Evolutionary conservation across 1,140 invertebrate genomes (phyloP).

Genomic region (Drosophila arizonae): DNA sequence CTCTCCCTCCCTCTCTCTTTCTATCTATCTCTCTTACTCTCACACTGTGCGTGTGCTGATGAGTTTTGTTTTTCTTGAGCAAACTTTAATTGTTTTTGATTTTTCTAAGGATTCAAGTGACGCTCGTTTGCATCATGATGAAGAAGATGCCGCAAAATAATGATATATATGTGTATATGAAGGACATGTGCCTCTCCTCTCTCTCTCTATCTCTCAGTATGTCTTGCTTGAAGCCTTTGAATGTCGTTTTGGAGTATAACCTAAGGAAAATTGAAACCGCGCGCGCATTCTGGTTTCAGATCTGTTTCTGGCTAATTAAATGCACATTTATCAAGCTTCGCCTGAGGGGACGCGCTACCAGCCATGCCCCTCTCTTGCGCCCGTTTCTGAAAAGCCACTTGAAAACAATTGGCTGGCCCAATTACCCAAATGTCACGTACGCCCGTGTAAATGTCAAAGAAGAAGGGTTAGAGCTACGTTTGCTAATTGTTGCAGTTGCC

Average conservation of each 20-base stretch:
- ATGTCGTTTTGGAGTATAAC: slow-evolving; percentile 45
- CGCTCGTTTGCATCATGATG: slow-evolving; percentile 49
- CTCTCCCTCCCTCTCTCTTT: no score
- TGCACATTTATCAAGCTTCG: slow-evolving; percentile 73
- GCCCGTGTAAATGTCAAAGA: slow-evolving; percentile 34
- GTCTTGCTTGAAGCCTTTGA: slow-evolving; percentile 63
- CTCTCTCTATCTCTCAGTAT: not conserved
- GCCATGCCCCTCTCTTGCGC: not conserved
- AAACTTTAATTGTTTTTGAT: slow-evolving; percentile 81
- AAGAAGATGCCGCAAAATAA: slow-evolving; percentile 1
- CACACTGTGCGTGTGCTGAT: slow-evolving; percentile 41
- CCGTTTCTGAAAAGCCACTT: slow-evolving; percentile 40
- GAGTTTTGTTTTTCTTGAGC: slow-evolving; percentile 80
- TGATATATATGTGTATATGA: slow-evolving; percentile 3
- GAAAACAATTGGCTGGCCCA: slow-evolving; percentile 50
- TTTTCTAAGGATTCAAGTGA: slow-evolving; percentile 76
- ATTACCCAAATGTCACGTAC: slow-evolving; percentile 76
- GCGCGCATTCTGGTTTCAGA: not conserved
- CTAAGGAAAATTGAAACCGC: slow-evolving; percentile 29
- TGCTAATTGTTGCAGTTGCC: slow-evolving; percentile 61
- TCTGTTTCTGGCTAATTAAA: slow-evolving; percentile 62
- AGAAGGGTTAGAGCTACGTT: slow-evolving; percentile 13
- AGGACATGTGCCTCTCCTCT: not conserved
- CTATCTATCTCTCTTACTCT: not conserved
- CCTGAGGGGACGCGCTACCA: slow-evolving; percentile 5